phyloP scores from a whole-genome alignment of 2,797 vertebrate species.

The Rhabdophis nuchalis region DNA sequence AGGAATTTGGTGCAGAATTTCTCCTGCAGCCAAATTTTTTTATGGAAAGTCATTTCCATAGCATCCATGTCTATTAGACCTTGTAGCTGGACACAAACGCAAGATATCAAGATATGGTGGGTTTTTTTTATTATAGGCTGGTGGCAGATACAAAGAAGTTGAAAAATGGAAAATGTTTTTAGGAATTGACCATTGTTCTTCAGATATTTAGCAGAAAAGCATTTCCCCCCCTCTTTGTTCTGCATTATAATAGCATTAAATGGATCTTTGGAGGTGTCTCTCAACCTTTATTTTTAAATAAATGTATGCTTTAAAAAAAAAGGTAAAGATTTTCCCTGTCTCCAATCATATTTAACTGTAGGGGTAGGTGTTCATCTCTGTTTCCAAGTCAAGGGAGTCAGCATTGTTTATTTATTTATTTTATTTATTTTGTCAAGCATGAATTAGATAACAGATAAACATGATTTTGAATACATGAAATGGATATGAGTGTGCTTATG shows the following conservation, averaged over 20 bases:
- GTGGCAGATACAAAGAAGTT: neutral
- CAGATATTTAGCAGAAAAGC: neutral
- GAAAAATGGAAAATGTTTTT: neutral
- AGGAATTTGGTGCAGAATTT: neutral
- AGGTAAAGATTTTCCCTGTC: neutral
- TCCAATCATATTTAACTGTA: neutral
- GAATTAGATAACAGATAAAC: no score
- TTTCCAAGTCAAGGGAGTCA: no score
- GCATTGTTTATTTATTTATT: no score
- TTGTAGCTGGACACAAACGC: neutral
- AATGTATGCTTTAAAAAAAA: neutral
- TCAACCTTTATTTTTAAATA: neutral
- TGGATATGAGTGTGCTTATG: no score
- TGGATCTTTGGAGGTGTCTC: neutral
- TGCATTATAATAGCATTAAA: neutral
- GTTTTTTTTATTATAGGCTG: neutral
- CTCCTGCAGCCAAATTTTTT: slow-evolving; percentile 26
- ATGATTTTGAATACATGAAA: no score
- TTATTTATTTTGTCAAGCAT: no score
- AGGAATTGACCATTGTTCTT: neutral
- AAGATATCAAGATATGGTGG: neutral
- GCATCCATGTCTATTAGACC: neutral
- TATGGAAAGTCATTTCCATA: neutral
- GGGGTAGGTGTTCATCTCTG: neutral
- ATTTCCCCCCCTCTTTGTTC: neutral